Percentiles rank a stretch among this genome's conserved stretches.
phyloP scores from a whole-genome alignment of 2,797 vertebrate species.

The Molossus alvarezi region DNA sequence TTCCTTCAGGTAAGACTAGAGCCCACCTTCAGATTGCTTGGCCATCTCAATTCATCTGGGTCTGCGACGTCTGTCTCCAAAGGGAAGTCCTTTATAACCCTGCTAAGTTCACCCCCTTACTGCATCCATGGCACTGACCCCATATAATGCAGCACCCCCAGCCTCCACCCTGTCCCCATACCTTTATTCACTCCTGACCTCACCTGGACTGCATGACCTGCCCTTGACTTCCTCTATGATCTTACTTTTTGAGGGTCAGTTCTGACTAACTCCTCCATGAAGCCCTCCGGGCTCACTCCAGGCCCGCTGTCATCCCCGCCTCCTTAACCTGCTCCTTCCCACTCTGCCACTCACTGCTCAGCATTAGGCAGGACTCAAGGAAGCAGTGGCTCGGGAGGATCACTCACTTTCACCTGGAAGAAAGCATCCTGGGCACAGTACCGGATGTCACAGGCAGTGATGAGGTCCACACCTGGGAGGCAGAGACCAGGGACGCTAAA shows the following conservation, averaged over 20 bases:
- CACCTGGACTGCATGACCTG: neutral
- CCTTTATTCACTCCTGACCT: neutral
- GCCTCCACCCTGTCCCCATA: neutral
- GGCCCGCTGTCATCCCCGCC: neutral
- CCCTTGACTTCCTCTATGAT: neutral
- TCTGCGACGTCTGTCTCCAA: neutral
- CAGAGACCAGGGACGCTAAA: neutral
- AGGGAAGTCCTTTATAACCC: neutral
- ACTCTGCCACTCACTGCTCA: neutral
- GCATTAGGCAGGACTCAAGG: neutral
- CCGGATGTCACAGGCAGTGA: conserved; percentile 96
- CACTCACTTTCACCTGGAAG: conserved; percentile 95
- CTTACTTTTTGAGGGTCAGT: neutral
- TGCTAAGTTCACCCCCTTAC: neutral
- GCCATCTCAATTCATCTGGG: neutral
- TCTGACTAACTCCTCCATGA: neutral
- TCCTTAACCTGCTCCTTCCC: neutral
- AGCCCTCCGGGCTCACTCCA: neutral
- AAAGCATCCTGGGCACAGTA: conserved; percentile 94
- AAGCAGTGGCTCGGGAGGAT: neutral
- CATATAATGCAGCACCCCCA: neutral
- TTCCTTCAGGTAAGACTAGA: neutral
- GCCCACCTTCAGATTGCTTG: neutral
- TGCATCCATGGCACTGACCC: neutral
- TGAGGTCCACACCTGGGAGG: conserved; percentile 93